A percentile compares a stretch with the other conserved stretches of the same genome.
Conservation (phyloP, 1,140 invertebrate genomes). For the Gryllus bimaculatus region DNA sequence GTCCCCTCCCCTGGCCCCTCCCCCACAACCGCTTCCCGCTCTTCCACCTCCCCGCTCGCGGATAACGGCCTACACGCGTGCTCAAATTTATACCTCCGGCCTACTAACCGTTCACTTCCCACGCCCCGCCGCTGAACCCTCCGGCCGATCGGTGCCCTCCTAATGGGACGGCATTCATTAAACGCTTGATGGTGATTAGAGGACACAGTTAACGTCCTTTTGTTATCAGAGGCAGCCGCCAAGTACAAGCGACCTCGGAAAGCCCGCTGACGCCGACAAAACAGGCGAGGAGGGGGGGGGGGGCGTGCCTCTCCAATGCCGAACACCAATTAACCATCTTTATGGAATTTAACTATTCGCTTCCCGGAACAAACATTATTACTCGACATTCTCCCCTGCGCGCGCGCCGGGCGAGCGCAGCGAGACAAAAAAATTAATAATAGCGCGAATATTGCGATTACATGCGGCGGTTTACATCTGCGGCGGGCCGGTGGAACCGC, state of each 20-base stretch:
- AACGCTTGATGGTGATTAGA: background rate
- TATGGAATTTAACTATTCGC: background rate
- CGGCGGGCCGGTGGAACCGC: background rate
- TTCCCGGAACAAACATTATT: background rate
- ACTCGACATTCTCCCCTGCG: background rate
- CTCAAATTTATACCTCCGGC: background rate
- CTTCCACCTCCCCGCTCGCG: too few relatives aligned
- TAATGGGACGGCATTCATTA: background rate
- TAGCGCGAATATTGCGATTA: background rate
- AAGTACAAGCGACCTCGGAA: background rate
- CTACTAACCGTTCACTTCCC: background rate
- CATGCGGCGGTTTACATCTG: background rate
- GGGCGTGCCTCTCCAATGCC: background rate
- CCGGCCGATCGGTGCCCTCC: background rate
- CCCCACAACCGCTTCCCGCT: background rate
- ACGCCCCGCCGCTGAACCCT: background rate
- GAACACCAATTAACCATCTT: background rate
- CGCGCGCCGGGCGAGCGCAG: background rate
- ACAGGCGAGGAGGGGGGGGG: too few relatives aligned
- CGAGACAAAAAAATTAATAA: background rate
- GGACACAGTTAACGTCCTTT: background rate
- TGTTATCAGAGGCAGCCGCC: background rate
- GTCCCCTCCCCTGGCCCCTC: background rate
- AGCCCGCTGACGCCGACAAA: too few relatives aligned
- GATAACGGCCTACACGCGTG: background rate